Base-by-base conservation (phyloP, 1,140 invertebrate species). In the Anagrus nilaparvatae region DNA sequence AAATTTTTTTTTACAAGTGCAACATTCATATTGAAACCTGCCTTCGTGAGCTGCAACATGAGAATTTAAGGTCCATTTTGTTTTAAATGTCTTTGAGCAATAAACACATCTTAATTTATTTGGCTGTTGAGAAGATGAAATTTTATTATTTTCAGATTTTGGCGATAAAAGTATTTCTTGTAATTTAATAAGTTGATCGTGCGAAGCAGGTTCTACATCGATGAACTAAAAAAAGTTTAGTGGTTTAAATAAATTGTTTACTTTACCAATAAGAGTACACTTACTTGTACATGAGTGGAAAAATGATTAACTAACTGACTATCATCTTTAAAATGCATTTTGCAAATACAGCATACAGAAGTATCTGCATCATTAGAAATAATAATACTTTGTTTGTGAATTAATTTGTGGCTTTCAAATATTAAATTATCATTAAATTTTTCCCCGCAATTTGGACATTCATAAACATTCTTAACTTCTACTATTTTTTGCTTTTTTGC, bases 81-180 rank as follows among this genome's bases (percentile, higher is more conserved):
- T 65, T 41, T 68, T 68, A 44, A 68, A 67, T 0, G 63, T 68
- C 16, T 67, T 67, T n/a, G 60, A 64, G 25, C 65, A 68, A 7
- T 68, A 67, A 20, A 64, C 59, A 33, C 65, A 68, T 3, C 61
- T 53, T 17, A 68, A 65, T 33, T 63, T 62, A 1, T 48, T 45
- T 8, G 20, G 25, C 2, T 16, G 29, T 4, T 30, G n/a, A 2
- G 28, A 27, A 9, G 35, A 16, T 10, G 23, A 29, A n/a, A 21
- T 25, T 45, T 50, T 12, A 44, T 48, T 6, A 45, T 43, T 20
- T 18, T 19, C n/a, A 28, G 36, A 18, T 25, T 32, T 29, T 30
- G 37, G 25, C 50, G 52, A 12, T 46, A 50, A 25, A 25, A 25
- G 24, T 7, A 3, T 19, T 14, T 10, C 24, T 17, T 9, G 13